Conservation (phyloP, 2,113 vertebrate genomes). For the Xiphorhynchus elegans region DNA sequence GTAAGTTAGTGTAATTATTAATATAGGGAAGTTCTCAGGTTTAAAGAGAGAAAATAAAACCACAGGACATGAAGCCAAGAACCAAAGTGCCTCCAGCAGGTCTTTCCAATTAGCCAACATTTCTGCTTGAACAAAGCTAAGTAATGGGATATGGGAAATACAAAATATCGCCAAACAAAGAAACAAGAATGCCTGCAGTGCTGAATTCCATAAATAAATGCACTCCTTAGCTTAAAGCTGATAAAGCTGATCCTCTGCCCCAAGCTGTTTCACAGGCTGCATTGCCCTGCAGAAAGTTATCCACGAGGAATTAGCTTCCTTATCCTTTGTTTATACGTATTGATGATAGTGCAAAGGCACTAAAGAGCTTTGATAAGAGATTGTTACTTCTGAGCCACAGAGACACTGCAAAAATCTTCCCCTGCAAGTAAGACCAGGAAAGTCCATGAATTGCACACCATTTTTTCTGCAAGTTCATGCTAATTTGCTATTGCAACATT, state of each 20-base stretch:
- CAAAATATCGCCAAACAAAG: background rate
- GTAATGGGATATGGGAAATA: background rate
- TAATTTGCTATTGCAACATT: background rate
- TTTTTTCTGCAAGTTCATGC: background rate
- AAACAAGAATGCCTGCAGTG: background rate
- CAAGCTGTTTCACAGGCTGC: slow-evolving; percentile 9
- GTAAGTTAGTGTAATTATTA: background rate
- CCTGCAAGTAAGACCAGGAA: background rate
- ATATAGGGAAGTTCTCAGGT: background rate
- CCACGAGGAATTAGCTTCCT: slow-evolving; percentile 37
- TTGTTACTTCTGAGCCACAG: background rate
- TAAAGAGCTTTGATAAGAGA: slow-evolving; percentile 49
- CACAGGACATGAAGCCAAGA: background rate
- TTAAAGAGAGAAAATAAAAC: slow-evolving; percentile 12
- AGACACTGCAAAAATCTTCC: background rate
- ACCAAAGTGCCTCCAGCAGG: background rate
- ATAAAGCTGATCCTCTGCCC: slow-evolving; percentile 4
- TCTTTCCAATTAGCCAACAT: background rate
- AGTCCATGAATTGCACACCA: background rate
- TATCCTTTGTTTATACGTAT: slow-evolving; percentile 54
- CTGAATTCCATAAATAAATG: slow-evolving; percentile 17
- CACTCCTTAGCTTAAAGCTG: background rate
- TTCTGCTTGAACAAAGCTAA: background rate
- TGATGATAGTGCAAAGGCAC: slow-evolving; percentile 30
- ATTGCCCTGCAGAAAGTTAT: slow-evolving; percentile 40